Percentiles rank a stretch among this genome's conserved stretches.
Conservation (phyloP, 2,797 vertebrate species). For the Mico argentatus region DNA sequence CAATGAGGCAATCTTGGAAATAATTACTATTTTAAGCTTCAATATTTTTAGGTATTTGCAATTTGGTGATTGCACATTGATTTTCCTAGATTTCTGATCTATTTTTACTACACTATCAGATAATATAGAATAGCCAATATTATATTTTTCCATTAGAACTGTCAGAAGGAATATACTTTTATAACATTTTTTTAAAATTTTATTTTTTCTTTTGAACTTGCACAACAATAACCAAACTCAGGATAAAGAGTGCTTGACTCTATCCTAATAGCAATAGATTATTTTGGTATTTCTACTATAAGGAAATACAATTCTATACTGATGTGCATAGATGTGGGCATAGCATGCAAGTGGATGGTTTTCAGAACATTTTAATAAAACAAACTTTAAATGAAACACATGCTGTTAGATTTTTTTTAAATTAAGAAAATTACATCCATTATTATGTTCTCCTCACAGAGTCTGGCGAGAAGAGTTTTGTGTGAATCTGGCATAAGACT, state of each 20-base stretch:
- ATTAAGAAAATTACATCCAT: conserved; percentile 80
- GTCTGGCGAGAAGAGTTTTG: conserved; percentile 62
- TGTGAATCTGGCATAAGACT: conserved; percentile 80
- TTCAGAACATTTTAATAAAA: conserved; percentile 39
- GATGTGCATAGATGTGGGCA: neutral
- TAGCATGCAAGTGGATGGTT: neutral
- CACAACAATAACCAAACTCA: neutral
- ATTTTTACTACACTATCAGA: neutral
- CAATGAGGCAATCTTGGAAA: neutral
- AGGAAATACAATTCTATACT: conserved; percentile 35
- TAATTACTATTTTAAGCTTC: conserved; percentile 3
- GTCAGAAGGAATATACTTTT: conserved; percentile 9
- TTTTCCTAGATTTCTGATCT: neutral
- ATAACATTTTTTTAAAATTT: neutral
- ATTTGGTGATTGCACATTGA: neutral
- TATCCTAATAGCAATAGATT: neutral
- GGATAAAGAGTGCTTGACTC: neutral
- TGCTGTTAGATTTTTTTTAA: conserved; percentile 52
- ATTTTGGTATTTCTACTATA: neutral
- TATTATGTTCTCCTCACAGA: conserved; percentile 78
- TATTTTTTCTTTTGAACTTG: conserved; percentile 18
- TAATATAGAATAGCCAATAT: neutral
- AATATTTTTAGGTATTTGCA: conserved; percentile 24
- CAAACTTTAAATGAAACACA: conserved; percentile 49
- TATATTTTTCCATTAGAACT: neutral